Base-by-base conservation (phyloP, 2,888 invertebrate species). In the Ormyrus rosae region DNA sequence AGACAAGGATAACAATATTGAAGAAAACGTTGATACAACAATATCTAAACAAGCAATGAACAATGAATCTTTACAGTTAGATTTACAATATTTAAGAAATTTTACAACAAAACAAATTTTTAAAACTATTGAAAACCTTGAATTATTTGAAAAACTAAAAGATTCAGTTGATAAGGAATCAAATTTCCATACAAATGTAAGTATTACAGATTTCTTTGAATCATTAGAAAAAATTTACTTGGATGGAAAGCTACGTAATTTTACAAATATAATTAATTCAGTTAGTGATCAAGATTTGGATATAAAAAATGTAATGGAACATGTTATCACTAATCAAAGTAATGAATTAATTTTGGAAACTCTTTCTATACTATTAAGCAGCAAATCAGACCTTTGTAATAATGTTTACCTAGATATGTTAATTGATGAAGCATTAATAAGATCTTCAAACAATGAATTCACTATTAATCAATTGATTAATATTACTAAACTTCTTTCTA, bases 371-470 rank as follows among this genome's bases (percentile, higher is more conserved):
- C 84, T 92, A 34, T 86, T 87, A 51, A 87, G 87, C 56, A 91
- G 91, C 77, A 86, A 86, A 56, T 83, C 89, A 51, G 88, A 87
- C 74, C 84, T 84, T 3, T 74, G 86, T n/a, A 87, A 85, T 82
- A 87, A 86, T 65, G 75, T 82, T 5, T 91, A 90, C 81, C 89
- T 89, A 84, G 90, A 93, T 75, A 92, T 91, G 83, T 91, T 95
- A 83, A 93, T 93, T 85, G 92, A 94, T 86, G 94, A 95, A 88
- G 90, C 94, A 34, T 89, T 95, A 76, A 88, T 93, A 9, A 91
- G 94, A 86, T 93, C 93, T 0, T 92, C 92, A 8, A 94, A 94
- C 72, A 93, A 93, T 67, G 92, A 92, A 78, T 90, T 95, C 63
- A 90, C 90, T 34, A 85, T 95, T 6, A 89, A 91, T 11, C 93